These are phyloP conservation scores for Trichechus manatus DNA, from an alignment of 2,113 vertebrate species.

Conservation along the genomic window DNA sequence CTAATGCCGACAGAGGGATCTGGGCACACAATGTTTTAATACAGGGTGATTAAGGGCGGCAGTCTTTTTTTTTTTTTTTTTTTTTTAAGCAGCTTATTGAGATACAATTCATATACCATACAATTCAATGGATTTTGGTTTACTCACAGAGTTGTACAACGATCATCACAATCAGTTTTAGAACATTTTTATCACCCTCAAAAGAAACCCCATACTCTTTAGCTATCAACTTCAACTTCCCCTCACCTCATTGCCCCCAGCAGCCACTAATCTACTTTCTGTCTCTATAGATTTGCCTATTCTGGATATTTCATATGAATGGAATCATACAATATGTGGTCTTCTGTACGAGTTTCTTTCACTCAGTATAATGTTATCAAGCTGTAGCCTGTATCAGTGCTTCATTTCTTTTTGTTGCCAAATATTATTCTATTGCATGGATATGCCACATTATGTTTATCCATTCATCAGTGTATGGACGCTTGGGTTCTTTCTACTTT, in stretches of 20 bases:
- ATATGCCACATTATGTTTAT: background rate
- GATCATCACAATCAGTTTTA: background rate
- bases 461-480: background rate
- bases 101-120: background rate
- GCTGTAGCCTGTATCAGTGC: background rate
- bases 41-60: background rate
- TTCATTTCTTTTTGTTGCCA: background rate
- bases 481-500: background rate
- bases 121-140: background rate
- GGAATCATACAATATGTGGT: background rate
- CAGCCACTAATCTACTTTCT: background rate
- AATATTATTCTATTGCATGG: background rate
- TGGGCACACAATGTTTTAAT: background rate
- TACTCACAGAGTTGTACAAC: background rate
- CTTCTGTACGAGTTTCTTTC: background rate
- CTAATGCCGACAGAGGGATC: background rate
- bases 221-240: too few species aligned
- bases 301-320: background rate
- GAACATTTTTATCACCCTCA: background rate
- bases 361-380: background rate
- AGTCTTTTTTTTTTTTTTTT: background rate
- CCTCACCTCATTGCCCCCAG: background rate
- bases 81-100: background rate
- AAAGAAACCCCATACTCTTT: background rate
- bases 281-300: background rate